Evolutionary conservation across 2,797 vertebrate species (phyloP), one percentile per base, ranked within the genome.

Genomic region (Coreius guichenoti): DNA sequence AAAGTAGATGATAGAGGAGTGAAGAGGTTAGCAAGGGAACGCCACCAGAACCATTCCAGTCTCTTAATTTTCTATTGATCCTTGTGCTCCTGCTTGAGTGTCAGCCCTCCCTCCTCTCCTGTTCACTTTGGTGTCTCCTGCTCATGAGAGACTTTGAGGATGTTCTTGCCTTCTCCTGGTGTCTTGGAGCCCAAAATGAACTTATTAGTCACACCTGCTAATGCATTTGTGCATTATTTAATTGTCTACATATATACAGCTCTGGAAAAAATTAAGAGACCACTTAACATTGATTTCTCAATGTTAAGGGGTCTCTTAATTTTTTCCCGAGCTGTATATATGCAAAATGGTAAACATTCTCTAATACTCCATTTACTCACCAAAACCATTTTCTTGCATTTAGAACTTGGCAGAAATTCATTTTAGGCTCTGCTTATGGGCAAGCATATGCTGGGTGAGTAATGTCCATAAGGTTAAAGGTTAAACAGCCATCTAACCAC

Each of bases 11-110:
- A 83, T 87, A 80, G 68, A 89, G 82, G 86, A 81, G 89, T 72
- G 81, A 84, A 84, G 89, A 87, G 87, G 90, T 92, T 89, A 92
- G 88, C 89, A 88, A 92, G 92, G 92, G 92, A 94, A 92, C 92
- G 93, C 82, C 86, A 80, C 70, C 86, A 83, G 92, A 94, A 92
- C 93, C 91, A 94, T 94, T 94, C 91, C 92, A 85, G 90, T 84
- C 90, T 88, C 92, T 94, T 95, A 95, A 95, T 95, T 95, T 94
- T 95, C 81, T 94, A 95, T 96, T 93, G 95, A 95, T 95, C 90
- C 89, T 89, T 90, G 85, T 89, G 89, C 88, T 92, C 90, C 85
- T 90, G 36, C 76, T 88, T 84, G 75, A 89, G 88, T 77, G 69
- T 77, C 36, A 29, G 54, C 31, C 85, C 75, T 70, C 43, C 45